Base-by-base conservation (phyloP, 2,888 invertebrate genomes). In the Abrostola triplasia region DNA sequence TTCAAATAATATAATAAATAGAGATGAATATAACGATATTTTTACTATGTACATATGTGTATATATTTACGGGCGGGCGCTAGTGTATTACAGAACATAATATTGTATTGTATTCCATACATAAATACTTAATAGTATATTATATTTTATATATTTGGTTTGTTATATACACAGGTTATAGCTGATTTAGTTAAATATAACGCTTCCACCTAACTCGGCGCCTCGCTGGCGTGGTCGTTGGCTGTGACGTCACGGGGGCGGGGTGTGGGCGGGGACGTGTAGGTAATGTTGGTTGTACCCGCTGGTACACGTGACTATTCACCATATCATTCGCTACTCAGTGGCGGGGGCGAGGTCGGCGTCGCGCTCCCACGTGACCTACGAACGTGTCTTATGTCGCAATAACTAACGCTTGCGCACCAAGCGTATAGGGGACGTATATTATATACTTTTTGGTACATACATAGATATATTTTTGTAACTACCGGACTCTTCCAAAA, bases 381-480 rank as follows among this genome's bases (percentile, higher is more conserved):
- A 13, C 44, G 49, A 58, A 47, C n/a, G 53, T 64, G 53, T 69
- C 53, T 64, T 59, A 59, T n/a, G 6, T 41, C 41, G 61, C 41
- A 54, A 56, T 52, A 59, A 63, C 7, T 38, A 13, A 37, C 13
- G 40, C 48, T 24, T 37, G 36, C 12, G 36, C 6, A 42, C 13
- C 7, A 0, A 50, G 38, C 65, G 12, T 37, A 36, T 50, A 54
- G 8, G 11, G 11, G 8, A 60, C 13, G 44, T 65, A 58, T 65
- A 47, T 52, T 48, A 70, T 36, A 60, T 44, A 44, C 11, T 42
- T 55, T 51, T 71, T 47, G 42, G 66, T 66, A 70, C 57, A 67
- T 60, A 63, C 37, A 61, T 63, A 72, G 57, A 67, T 72, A 67
- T 72, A 72, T 72, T 72, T 72, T 72, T 72, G 35, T 72, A 72